These are phyloP conservation scores for Drosophila ananassae DNA, from an alignment of 1,140 invertebrate genomes.

Conservation along the genomic window DNA sequence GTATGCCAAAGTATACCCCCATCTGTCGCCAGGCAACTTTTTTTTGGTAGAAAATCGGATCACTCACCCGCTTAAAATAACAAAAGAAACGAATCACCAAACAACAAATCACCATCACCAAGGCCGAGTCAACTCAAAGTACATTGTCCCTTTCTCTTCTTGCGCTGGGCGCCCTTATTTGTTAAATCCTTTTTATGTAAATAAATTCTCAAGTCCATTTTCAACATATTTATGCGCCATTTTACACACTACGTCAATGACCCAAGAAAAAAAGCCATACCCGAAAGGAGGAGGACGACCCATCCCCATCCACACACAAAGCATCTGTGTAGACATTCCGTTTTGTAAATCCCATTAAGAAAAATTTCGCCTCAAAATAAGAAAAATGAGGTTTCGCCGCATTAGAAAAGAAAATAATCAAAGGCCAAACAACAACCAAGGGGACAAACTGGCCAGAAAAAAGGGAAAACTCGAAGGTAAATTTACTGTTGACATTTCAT, in stretches of 20 bases:
- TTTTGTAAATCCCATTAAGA: slow-evolving; percentile 77
- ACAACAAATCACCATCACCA: slow-evolving; percentile 76
- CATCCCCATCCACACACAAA: slow-evolving; percentile 33
- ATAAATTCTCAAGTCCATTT: slow-evolving; percentile 81
- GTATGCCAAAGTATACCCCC: slow-evolving; percentile 8
- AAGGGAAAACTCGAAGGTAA: slow-evolving; percentile 70
- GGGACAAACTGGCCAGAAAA: slow-evolving; percentile 5
- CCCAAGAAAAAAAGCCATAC: slow-evolving; percentile 26
- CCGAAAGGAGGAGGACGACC: slow-evolving; percentile 11
- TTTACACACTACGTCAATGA: slow-evolving; percentile 65
- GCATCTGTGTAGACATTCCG: slow-evolving; percentile 46
- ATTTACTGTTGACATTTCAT: slow-evolving; percentile 82
- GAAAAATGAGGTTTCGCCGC: slow-evolving; percentile 78
- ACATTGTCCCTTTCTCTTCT: slow-evolving; percentile 43
- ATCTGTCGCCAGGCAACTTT: slow-evolving; percentile 59
- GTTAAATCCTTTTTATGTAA: slow-evolving; percentile 82
- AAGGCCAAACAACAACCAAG: slow-evolving; percentile 48
- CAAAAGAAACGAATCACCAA: slow-evolving; percentile 59
- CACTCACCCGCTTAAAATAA: slow-evolving; percentile 77
- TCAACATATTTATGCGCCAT: slow-evolving; percentile 82
- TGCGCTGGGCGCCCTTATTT: slow-evolving; percentile 44
- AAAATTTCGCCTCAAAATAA: slow-evolving; percentile 61
- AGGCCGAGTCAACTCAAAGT: slow-evolving; percentile 29
- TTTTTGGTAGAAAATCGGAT: slow-evolving; percentile 54
- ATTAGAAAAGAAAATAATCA: slow-evolving; percentile 79